Evolutionary conservation across 92 coral and sea anemone species (phyloP).

Genomic region (Micromussa lordhowensis): DNA sequence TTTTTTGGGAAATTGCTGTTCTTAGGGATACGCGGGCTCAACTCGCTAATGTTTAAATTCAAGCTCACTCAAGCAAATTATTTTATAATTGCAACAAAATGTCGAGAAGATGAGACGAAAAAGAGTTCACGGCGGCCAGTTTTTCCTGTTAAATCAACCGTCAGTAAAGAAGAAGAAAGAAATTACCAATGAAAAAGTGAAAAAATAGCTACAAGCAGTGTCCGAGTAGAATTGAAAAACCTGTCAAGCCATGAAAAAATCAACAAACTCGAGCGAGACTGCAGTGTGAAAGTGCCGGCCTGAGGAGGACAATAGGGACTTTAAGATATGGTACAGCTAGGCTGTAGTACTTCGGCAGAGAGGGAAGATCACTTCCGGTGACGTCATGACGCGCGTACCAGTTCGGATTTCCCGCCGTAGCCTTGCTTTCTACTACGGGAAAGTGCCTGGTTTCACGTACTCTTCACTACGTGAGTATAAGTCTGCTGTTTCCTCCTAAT

Average conservation of each 20-base stretch:
- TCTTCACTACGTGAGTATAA: no score
- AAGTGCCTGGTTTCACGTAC: no score
- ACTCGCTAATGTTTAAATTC: neutral
- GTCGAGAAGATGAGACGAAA: neutral
- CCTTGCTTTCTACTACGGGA: no score
- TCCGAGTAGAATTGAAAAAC: neutral
- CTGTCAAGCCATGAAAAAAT: neutral
- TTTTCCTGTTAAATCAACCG: neutral
- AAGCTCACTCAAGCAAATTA: neutral
- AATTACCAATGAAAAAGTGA: neutral
- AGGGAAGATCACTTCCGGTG: no score
- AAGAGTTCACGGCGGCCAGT: neutral
- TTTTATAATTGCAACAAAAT: neutral
- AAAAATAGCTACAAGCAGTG: neutral
- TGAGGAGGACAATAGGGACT: neutral
- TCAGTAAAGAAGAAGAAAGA: neutral
- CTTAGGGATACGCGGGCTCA: neutral
- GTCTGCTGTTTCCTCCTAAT: no score
- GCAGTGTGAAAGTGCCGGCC: neutral
- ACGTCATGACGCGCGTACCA: no score
- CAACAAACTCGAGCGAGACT: neutral
- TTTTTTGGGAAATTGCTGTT: no score
- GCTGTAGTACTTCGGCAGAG: no score
- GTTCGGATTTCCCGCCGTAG: no score
- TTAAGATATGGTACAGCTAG: no score